A percentile compares a stretch with the other conserved stretches of the same genome.
These are phyloP conservation scores for Sebastes umbrosus DNA, from an alignment of 2,797 vertebrate genomes.

Conservation along the genomic window DNA sequence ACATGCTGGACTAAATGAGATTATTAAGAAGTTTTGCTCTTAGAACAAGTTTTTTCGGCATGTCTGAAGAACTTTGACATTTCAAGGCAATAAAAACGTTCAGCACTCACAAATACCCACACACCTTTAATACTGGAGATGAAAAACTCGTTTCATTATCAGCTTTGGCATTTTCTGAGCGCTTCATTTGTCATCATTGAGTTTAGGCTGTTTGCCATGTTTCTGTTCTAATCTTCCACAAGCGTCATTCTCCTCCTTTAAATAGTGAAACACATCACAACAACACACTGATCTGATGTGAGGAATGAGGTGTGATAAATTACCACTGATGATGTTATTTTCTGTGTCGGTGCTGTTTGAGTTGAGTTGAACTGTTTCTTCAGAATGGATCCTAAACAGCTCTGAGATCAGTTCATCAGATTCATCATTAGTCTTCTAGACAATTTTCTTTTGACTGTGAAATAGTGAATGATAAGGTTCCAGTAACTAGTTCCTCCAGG, in stretches of 20 bases:
- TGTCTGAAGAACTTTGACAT: conserved; percentile 5
- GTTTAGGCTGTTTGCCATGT: not conserved
- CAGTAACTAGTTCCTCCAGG: not conserved
- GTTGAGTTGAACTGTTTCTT: not conserved
- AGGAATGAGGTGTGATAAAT: not conserved
- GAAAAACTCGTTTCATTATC: not conserved
- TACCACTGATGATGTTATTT: not conserved
- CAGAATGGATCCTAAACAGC: not conserved
- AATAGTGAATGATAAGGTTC: not conserved
- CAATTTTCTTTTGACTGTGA: not conserved
- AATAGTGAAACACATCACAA: not conserved
- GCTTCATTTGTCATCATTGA: conserved; percentile 9
- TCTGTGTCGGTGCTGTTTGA: not conserved
- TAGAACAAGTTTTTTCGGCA: not conserved
- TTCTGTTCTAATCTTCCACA: not conserved
- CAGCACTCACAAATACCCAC: not conserved
- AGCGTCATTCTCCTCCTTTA: not conserved
- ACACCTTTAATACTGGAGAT: not conserved
- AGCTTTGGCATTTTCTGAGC: conserved; percentile 8
- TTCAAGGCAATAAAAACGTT: conserved; percentile 19
- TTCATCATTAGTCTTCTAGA: not conserved
- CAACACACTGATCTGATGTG: not conserved
- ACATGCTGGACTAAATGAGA: not conserved
- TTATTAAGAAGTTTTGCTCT: not conserved
- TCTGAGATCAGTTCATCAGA: not conserved